These are phyloP conservation scores for Bradypus variegatus DNA, from an alignment of 2,797 vertebrate genomes.

Conservation along the genomic window DNA sequence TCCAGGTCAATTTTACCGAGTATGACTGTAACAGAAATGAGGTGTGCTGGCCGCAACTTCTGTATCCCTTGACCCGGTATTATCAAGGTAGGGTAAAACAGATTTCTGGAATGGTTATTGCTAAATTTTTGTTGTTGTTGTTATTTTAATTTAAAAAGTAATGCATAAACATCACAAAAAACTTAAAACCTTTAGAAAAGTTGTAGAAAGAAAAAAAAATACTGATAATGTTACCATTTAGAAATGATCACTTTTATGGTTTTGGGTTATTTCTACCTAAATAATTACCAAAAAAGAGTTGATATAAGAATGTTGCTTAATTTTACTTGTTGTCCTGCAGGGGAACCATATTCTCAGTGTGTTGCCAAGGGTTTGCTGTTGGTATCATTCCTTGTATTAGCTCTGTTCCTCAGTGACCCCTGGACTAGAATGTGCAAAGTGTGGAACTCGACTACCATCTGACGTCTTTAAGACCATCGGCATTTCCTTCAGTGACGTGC, in stretches of 20 bases:
- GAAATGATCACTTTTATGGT: not conserved
- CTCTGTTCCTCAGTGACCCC: slow-evolving; percentile 78
- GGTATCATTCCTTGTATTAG: slow-evolving; percentile 77
- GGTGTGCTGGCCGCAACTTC: slow-evolving; percentile 92
- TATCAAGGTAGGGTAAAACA: slow-evolving; percentile 83
- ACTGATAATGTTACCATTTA: not conserved
- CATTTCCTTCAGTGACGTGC: not conserved
- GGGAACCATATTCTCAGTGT: slow-evolving; percentile 82
- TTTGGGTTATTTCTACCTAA: not conserved
- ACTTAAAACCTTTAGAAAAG: not conserved
- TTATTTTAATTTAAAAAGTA: not conserved
- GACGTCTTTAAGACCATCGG: not conserved
- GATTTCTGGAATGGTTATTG: not conserved
- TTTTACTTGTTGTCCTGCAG: slow-evolving; percentile 67
- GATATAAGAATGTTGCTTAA: not conserved
- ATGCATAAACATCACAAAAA: not conserved
- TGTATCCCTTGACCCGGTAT: slow-evolving; percentile 84
- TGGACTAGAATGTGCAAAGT: slow-evolving; percentile 78
- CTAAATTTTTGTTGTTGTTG: not conserved
- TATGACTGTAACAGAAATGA: slow-evolving; percentile 91
- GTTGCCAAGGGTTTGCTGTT: slow-evolving; percentile 86
- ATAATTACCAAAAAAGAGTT: not conserved
- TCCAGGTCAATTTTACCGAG: slow-evolving; percentile 89
- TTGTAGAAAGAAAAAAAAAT: not conserved
- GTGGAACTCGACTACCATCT: slow-evolving; percentile 62